A percentile compares a stretch with the other conserved stretches of the same genome.
phyloP scores from a whole-genome alignment of 2,888 invertebrate genomes.

The Rugalucina vietnamica region DNA sequence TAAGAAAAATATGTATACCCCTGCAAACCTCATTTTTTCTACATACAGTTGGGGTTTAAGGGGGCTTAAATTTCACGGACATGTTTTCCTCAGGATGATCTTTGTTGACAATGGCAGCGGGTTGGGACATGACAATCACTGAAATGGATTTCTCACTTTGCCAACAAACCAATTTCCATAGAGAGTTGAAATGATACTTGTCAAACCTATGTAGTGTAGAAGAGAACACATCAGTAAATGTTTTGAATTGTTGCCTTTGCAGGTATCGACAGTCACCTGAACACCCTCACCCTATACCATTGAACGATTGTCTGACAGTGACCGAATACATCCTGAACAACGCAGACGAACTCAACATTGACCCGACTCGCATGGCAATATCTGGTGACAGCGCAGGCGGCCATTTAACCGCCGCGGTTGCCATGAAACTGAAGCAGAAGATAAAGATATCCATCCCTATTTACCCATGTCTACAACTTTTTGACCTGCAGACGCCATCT shows the following conservation, averaged over 20 bases:
- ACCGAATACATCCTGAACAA: slow-evolving; percentile 79
- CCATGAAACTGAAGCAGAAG: slow-evolving; percentile 67
- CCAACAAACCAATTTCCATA: too few relatives aligned
- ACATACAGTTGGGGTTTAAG: too few relatives aligned
- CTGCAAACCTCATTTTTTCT: too few relatives aligned
- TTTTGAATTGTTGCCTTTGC: background rate
- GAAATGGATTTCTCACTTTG: too few relatives aligned
- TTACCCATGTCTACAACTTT: slow-evolving; percentile 83
- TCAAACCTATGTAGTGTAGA: too few relatives aligned
- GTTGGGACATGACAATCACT: too few relatives aligned
- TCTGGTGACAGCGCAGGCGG: slow-evolving; percentile 76
- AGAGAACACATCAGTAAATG: background rate
- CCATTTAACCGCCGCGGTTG: slow-evolving; percentile 70
- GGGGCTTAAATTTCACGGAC: too few relatives aligned
- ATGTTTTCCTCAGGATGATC: too few relatives aligned
- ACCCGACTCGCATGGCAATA: slow-evolving; percentile 71
- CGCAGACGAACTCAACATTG: slow-evolving; percentile 67
- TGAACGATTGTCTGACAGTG: slow-evolving; percentile 82
- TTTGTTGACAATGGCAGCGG: too few relatives aligned
- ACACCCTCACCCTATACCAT: slow-evolving; percentile 82
- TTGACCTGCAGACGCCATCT: slow-evolving; percentile 80
- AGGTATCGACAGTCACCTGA: slow-evolving; percentile 84
- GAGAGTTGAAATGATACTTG: too few relatives aligned
- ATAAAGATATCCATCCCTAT: slow-evolving; percentile 71
- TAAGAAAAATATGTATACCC: too few relatives aligned